phyloP scores from a whole-genome alignment of 2,113 vertebrate species.

The Electrona antarctica region DNA sequence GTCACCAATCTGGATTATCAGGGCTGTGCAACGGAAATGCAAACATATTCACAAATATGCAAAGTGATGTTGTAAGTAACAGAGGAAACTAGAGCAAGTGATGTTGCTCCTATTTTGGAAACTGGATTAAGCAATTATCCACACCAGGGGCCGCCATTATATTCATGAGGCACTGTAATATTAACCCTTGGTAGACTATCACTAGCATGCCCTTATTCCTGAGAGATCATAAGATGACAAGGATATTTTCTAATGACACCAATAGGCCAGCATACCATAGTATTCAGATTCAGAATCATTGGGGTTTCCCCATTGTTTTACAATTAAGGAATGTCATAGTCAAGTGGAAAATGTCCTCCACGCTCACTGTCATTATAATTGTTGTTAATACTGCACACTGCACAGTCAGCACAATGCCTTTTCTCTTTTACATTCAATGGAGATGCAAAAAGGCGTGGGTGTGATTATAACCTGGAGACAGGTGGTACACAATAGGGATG shows the following conservation, averaged over 20 bases:
- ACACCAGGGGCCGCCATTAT: conserved; percentile 29
- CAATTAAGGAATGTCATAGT: conserved; percentile 11
- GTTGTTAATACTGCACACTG: not conserved
- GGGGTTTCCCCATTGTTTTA: not conserved
- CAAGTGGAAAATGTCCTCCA: conserved; percentile 22
- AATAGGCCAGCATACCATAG: not conserved
- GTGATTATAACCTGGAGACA: conserved; percentile 12
- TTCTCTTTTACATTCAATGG: not conserved
- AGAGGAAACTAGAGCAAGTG: conserved; percentile 41
- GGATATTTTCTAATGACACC: not conserved
- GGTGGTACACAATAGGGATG: conserved; percentile 6
- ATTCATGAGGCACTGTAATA: conserved; percentile 23
- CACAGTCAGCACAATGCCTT: not conserved
- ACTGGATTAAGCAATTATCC: conserved; percentile 46
- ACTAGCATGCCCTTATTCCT: conserved; percentile 21
- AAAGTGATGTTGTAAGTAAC: conserved; percentile 15
- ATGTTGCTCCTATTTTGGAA: conserved; percentile 31
- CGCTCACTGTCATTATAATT: conserved; percentile 2
- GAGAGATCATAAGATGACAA: not conserved
- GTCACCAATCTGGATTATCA: not conserved
- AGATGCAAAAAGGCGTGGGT: conserved; percentile 12
- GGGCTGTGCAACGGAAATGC: conserved; percentile 57
- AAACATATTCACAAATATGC: conserved; percentile 47
- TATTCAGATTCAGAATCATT: not conserved
- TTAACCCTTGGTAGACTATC: conserved; percentile 20